Evolutionary conservation across 53 echinoderm and acorn worm genomes (phyloP), one percentile per base, ranked within the genome.

Genomic region (Actinopyga echinites): DNA sequence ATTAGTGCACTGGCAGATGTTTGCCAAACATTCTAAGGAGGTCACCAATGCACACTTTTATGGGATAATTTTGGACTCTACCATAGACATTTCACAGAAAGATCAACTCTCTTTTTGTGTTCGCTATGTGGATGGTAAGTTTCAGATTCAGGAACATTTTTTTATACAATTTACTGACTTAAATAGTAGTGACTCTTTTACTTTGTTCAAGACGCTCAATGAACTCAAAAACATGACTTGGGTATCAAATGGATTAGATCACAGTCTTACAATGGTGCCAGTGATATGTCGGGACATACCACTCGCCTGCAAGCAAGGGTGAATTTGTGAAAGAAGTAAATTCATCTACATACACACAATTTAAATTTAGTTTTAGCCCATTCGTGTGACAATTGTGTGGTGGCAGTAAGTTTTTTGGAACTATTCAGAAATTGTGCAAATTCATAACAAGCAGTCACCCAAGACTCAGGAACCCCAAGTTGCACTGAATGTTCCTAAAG

Each of bases 1-100:
- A 25, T 58, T 58, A 19, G 58, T 25, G 58, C 58, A 58, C 25
- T 58, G 58, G 58, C 58, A 58, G 58, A 58, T 21, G 58, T 5
- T 4, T 4, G 58, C 21, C 8, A 4, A 4, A 25, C 5, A 5
- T 25, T 9, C 25, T 58, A 25, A 21, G 25, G 59, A 80, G 49
- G 57, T 80, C 34, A 56, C 54, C 56, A 32, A 30, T 30, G 80
- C 59, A 37, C 57, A 80, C 37, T 59, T 57, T 80, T 80, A 57
- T 80, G 80, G 80, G 58, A 58, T 80, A 8, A 80, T 80, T 33
- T 34, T 80, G 35, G 80, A 80, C 58, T 80, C 80, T 58, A 80
- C 80, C 36, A 57, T 80, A 56, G 80, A 80, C 59, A 80, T 80
- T 57, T 80, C 80, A 56, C 58, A 80, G 56, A 33, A 57, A 31